Evolutionary conservation across 2,113 vertebrate species (phyloP).

Genomic region (Cyprinodon tularosa): DNA sequence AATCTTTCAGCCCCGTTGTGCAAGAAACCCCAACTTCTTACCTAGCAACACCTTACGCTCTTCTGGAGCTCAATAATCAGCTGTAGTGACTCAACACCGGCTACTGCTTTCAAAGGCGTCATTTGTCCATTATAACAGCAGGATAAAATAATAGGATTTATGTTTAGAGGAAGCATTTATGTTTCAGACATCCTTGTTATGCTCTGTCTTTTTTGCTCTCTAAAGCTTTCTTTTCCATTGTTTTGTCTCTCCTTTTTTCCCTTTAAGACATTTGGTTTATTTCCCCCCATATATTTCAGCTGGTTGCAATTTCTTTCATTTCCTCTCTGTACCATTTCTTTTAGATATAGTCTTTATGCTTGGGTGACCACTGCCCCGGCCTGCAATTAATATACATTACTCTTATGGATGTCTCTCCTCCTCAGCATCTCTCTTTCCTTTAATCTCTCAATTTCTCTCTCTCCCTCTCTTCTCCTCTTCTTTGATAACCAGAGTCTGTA

Average conservation of each 20-base stretch:
- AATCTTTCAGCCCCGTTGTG: conserved; percentile 23
- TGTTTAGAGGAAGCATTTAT: background rate
- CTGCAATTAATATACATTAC: background rate
- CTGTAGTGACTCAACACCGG: background rate
- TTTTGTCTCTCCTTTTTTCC: background rate
- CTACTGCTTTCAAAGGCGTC: background rate
- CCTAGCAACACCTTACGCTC: conserved; percentile 8
- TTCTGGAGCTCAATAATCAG: conserved; percentile 28
- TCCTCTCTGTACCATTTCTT: background rate
- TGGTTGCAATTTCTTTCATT: background rate
- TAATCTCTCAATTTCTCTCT: background rate
- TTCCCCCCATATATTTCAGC: background rate
- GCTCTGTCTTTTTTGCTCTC: background rate
- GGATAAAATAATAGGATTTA: background rate
- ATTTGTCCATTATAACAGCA: background rate
- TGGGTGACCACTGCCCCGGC: background rate
- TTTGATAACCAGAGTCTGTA: background rate
- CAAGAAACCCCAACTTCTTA: conserved; percentile 21
- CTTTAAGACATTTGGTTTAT: background rate
- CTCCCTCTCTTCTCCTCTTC: background rate
- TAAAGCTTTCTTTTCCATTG: no score
- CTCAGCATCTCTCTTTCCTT: background rate
- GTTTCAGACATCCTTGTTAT: background rate
- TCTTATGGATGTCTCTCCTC: background rate
- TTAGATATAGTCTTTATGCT: background rate